Evolutionary conservation across 2,888 invertebrate species (phyloP), one percentile per base, ranked within the genome.

Genomic region (Parascotia fuliginaria): DNA sequence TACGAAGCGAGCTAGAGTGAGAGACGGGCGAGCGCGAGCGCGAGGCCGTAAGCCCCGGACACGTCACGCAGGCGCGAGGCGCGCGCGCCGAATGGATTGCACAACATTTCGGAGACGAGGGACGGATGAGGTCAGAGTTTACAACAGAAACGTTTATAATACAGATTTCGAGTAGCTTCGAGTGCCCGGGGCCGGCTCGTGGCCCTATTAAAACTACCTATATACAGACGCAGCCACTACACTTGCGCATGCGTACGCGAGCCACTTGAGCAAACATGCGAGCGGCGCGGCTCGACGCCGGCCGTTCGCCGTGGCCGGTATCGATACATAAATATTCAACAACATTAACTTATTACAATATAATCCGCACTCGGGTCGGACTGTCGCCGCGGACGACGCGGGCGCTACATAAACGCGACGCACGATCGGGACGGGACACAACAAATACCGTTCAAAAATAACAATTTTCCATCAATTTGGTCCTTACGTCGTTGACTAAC

Each of bases 221-320:
- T 87, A 76, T 87, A 87, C 85, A 86, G 81, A 83, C 83, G 87
- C 85, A 81, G 83, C 83, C 81, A 81, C 83, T 83, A 81, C 81
- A 76, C 75, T 81, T 79, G 80, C 84, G 79, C 77, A 79, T 77
- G 80, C 79, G 76, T 73, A 76, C 81, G 80, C 83, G 83, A 81
- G 84, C 83, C 86, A 81, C 85, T 87, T 86, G 87, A 86, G 87
- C 87, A 86, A 85, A 75, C 76, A 76, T 73, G 77, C 85, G 78
- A 70, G 76, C 72, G 70, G 73, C 72, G 69, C 69, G 56, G 40
- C 32, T 19, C 32, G 22, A 39, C 42, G 19, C 42, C 22, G 32
- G 41, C 42, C 46, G 28, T 56, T 5, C 65, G 63, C 68, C 62
- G 70, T 76, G 77, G 77, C 66, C 65, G 58, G 61, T 63, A 69